These are phyloP conservation scores for Rhyacophila brunnea DNA, from an alignment of 1,140 invertebrate species.

Conservation along the genomic window DNA sequence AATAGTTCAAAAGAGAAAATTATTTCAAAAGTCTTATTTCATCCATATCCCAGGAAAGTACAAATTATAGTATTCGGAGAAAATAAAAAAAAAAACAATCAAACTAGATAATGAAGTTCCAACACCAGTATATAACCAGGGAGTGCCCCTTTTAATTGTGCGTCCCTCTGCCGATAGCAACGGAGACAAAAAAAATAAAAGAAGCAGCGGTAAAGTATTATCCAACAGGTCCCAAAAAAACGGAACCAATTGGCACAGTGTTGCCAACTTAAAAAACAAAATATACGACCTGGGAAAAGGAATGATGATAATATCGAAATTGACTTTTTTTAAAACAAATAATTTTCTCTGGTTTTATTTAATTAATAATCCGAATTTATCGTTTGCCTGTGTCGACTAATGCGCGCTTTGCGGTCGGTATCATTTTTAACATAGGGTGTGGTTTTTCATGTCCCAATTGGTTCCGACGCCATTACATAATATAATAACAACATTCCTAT, in stretches of 20 bases:
- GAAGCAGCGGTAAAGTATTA: conserved; percentile 29
- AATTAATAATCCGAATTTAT: conserved; percentile 5
- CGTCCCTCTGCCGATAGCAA: background rate
- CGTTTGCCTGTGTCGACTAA: conserved; percentile 9
- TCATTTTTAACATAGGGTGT: conserved; percentile 21
- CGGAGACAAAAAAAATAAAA: conserved; percentile 16
- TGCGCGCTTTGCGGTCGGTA: conserved; percentile 35
- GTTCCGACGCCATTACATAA: conserved; percentile 43
- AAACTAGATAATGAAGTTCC: conserved; percentile 30
- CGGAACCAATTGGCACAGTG: conserved; percentile 56
- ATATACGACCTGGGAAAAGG: conserved; percentile 44
- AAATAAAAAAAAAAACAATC: conserved; percentile 15
- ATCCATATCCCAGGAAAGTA: conserved; percentile 34
- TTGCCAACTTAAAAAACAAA: conserved; percentile 26
- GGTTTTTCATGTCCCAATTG: conserved; percentile 50
- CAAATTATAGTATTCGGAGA: conserved; percentile 6
- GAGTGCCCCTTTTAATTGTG: conserved; percentile 6
- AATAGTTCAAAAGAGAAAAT: background rate
- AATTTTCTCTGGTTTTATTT: conserved; percentile 27
- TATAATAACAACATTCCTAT: conserved; percentile 7
- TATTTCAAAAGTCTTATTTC: background rate
- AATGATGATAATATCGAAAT: conserved; percentile 39
- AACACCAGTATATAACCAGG: conserved; percentile 32
- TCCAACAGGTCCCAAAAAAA: conserved; percentile 49
- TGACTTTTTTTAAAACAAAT: conserved; percentile 12